A percentile compares a stretch with the other conserved stretches of the same genome.
Evolutionary conservation across 2,113 vertebrate genomes (phyloP).

Genomic region (Pseudorectes ferrugineus): DNA sequence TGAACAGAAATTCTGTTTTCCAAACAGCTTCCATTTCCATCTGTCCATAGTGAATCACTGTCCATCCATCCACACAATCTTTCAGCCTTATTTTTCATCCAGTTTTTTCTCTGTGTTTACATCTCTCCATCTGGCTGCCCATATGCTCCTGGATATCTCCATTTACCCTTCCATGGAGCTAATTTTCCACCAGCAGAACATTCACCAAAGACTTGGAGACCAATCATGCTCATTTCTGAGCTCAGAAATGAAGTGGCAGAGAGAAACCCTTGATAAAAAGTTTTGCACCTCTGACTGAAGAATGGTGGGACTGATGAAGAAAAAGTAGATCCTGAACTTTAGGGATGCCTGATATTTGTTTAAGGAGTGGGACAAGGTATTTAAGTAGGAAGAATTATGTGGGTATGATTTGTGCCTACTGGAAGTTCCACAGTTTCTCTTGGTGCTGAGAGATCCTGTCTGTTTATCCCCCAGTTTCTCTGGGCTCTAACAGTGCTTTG

Average conservation of each 20-base stretch:
- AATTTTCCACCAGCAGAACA: constrained; percentile 20
- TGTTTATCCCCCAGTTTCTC: neutral
- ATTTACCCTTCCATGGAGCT: constrained; percentile 32
- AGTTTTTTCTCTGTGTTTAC: constrained; percentile 24
- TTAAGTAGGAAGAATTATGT: neutral
- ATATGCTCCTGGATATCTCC: constrained; percentile 40
- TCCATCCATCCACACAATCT: constrained; percentile 47
- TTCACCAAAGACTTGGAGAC: neutral
- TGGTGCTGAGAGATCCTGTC: neutral
- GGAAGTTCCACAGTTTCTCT: neutral
- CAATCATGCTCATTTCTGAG: neutral
- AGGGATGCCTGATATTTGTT: neutral
- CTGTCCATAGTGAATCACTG: constrained; percentile 46
- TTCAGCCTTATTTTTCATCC: constrained; percentile 50
- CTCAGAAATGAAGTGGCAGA: neutral
- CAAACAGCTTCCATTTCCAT: constrained; percentile 55
- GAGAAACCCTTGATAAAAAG: neutral
- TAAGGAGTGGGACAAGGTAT: neutral
- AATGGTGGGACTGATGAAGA: neutral
- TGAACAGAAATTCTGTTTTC: constrained; percentile 42
- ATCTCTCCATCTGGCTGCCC: constrained; percentile 43
- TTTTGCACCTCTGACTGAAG: neutral
- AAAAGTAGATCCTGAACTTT: neutral
- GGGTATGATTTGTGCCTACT: neutral
- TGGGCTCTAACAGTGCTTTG: neutral